A percentile compares a stretch with the other conserved stretches of the same genome.
Evolutionary conservation across 2,797 vertebrate genomes (phyloP).

Genomic region (Mico argentatus): DNA sequence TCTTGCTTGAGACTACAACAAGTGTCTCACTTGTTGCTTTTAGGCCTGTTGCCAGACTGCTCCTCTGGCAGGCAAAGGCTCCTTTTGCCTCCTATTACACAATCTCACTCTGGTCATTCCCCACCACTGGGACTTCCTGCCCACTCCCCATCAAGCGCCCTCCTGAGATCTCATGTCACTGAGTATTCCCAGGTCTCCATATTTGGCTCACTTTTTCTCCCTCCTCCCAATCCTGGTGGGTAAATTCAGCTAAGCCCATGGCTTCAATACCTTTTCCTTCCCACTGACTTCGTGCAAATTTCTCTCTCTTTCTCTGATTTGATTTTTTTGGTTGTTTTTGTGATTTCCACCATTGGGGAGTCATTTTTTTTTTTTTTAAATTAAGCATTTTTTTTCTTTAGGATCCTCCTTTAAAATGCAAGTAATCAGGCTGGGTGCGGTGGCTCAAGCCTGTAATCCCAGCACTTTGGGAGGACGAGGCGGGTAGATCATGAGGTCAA

Average conservation of each 20-base stretch:
- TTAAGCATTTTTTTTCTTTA: not conserved
- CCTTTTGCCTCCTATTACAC: not conserved
- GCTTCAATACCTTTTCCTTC: not conserved
- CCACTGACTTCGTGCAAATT: not conserved
- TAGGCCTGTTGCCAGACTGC: not conserved
- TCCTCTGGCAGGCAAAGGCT: not conserved
- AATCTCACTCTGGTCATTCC: not conserved
- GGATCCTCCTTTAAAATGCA: slow-evolving; percentile 28
- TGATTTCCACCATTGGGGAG: not conserved
- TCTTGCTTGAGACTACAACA: not conserved
- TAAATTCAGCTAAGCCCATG: not conserved
- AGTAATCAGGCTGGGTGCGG: not conserved
- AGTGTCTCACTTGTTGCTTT: not conserved
- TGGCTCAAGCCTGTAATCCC: no score
- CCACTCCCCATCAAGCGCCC: not conserved
- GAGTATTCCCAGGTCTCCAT: not conserved
- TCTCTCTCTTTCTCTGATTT: not conserved
- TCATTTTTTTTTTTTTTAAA: not conserved
- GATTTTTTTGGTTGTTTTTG: not conserved
- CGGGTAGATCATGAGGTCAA: no score
- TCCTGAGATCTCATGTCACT: not conserved
- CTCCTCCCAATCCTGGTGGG: not conserved
- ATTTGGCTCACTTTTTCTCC: not conserved
- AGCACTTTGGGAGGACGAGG: no score
- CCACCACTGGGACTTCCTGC: not conserved